Percentiles rank a stretch among this genome's conserved stretches.
phyloP scores from a whole-genome alignment of 2,113 vertebrate genomes.

The Aplodontia rufa region DNA sequence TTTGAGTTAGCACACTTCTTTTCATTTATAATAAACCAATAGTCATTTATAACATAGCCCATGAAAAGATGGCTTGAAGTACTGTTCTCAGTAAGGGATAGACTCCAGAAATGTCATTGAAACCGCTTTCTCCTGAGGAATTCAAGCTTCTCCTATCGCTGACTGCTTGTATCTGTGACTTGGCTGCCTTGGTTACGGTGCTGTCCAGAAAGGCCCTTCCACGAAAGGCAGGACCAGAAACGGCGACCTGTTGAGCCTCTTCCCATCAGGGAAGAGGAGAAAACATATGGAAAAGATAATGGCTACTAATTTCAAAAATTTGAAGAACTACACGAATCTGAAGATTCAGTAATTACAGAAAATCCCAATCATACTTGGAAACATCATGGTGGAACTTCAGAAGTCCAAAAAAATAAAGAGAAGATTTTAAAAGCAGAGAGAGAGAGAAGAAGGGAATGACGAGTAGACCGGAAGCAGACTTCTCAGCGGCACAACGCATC shows the following conservation, averaged over 20 bases:
- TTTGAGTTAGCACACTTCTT: background rate
- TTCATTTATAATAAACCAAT: background rate
- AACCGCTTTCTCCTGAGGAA: background rate
- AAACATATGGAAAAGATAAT: background rate
- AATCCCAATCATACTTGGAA: background rate
- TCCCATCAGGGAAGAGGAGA: background rate
- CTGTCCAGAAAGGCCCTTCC: background rate
- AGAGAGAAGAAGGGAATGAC: background rate
- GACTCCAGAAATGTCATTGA: too few relatives aligned
- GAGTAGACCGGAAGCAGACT: background rate
- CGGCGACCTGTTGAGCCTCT: background rate
- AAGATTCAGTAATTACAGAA: background rate
- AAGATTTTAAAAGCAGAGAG: conserved; percentile 7
- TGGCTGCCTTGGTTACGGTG: background rate
- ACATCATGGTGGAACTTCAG: background rate
- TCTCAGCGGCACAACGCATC: conserved; percentile 30
- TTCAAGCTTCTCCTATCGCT: background rate
- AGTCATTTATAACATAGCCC: background rate
- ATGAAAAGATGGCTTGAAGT: background rate
- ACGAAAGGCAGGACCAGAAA: background rate
- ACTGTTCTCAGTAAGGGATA: background rate
- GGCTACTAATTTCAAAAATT: background rate
- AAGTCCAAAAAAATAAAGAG: background rate
- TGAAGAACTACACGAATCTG: background rate
- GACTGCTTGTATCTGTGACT: background rate